Conservation (phyloP, 2,888 invertebrate species). For the Erebia ligea region DNA sequence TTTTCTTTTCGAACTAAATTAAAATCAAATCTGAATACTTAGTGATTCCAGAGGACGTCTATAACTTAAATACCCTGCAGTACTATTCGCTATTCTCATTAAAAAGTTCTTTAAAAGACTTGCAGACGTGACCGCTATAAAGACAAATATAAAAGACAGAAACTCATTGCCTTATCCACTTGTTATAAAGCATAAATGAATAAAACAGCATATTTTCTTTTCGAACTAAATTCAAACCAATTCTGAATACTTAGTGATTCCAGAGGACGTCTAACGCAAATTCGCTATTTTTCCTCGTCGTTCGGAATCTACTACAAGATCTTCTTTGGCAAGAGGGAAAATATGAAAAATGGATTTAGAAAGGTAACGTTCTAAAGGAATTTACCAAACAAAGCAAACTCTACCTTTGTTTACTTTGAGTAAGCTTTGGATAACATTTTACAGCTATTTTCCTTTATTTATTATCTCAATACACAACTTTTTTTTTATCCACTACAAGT, state of each 20-base stretch:
- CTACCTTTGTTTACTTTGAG: neutral
- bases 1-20: neutral
- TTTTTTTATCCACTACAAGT: too few relatives aligned
- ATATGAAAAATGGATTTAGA: constrained; percentile 15
- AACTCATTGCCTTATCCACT: neutral
- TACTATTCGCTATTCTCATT: too few relatives aligned
- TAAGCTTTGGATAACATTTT: constrained; percentile 1
- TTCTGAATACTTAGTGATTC: neutral
- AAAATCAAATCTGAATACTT: constrained; percentile 1
- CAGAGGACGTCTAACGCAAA: neutral
- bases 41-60: neutral
- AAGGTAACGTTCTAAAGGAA: neutral
- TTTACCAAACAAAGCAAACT: constrained; percentile 6
- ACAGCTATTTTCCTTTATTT: neutral
- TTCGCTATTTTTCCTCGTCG: too few relatives aligned
- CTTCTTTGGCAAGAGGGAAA: constrained; percentile 5
- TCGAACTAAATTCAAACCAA: neutral
- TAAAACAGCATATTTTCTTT: neutral
- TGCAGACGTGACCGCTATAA: neutral
- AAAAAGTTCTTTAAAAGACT: neutral
- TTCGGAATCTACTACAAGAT: neutral
- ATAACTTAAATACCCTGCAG: too few relatives aligned
- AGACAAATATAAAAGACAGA: neutral
- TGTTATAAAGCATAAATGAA: neutral
- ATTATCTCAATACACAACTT: neutral